These are phyloP conservation scores for Odobenus rosmarus DNA, from an alignment of 2,113 vertebrate genomes.

Conservation along the genomic window DNA sequence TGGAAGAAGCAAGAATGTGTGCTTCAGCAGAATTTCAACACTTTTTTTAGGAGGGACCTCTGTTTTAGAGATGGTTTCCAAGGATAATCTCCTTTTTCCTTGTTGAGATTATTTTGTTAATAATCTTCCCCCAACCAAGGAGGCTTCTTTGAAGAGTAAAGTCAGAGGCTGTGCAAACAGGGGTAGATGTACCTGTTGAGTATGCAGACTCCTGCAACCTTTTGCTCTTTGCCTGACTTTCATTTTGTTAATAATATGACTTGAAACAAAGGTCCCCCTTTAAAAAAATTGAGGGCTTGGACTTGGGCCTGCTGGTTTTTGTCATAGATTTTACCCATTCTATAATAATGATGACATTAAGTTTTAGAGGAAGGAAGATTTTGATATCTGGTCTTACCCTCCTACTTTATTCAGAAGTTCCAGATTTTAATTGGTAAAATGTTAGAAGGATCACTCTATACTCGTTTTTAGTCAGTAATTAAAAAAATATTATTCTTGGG, in stretches of 20 bases:
- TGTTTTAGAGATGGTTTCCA: neutral
- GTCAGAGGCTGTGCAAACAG: neutral
- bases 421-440: neutral
- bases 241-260: neutral
- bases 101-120: neutral
- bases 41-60: neutral
- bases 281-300: neutral
- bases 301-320: neutral
- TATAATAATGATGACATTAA: neutral
- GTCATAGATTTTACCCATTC: neutral
- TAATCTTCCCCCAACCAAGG: neutral
- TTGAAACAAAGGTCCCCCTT: neutral
- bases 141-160: neutral
- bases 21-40: neutral
- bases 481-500: neutral
- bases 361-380: neutral
- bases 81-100: neutral
- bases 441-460: neutral
- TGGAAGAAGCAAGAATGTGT: neutral
- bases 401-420: neutral
- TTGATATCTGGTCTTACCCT: neutral
- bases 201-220: neutral
- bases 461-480: neutral
- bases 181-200: neutral
- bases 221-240: neutral